phyloP scores from a whole-genome alignment of 2,797 vertebrate species.

The Rhynchotus rufescens region DNA sequence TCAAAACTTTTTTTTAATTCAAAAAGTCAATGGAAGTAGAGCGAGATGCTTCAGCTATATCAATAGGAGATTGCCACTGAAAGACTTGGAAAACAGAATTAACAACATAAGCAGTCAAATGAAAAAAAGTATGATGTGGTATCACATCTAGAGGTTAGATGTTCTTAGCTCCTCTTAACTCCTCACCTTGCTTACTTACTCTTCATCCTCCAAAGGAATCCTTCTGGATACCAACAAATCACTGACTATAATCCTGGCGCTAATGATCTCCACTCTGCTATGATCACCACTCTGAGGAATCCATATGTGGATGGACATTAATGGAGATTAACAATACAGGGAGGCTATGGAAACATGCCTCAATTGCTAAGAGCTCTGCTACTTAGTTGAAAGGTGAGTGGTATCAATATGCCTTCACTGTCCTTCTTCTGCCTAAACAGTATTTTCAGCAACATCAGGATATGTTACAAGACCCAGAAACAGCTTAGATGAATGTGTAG shows the following conservation, averaged over 20 bases:
- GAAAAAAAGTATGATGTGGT: not conserved
- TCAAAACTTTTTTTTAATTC: conserved; percentile 51
- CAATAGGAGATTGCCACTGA: not conserved
- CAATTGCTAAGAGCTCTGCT: not conserved
- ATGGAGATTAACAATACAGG: not conserved
- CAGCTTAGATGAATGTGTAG: not conserved
- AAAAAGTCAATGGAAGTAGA: conserved; percentile 48
- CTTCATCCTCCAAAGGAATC: not conserved
- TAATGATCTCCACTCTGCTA: fast-evolving
- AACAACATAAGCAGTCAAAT: not conserved
- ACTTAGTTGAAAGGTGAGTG: not conserved
- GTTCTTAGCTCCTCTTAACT: not conserved
- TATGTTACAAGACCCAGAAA: not conserved
- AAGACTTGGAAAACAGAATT: not conserved
- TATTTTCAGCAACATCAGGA: not conserved
- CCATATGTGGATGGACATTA: not conserved
- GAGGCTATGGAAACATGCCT: not conserved
- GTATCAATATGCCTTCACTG: not conserved
- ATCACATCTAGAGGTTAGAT: not conserved
- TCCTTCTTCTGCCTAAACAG: not conserved
- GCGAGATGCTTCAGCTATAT: not conserved
- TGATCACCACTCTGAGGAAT: not conserved
- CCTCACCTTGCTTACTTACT: not conserved
- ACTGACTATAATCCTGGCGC: not conserved
- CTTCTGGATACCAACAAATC: not conserved